Evolutionary conservation across 2,797 vertebrate species (phyloP).

Genomic region (Onychomys leucogaster): DNA sequence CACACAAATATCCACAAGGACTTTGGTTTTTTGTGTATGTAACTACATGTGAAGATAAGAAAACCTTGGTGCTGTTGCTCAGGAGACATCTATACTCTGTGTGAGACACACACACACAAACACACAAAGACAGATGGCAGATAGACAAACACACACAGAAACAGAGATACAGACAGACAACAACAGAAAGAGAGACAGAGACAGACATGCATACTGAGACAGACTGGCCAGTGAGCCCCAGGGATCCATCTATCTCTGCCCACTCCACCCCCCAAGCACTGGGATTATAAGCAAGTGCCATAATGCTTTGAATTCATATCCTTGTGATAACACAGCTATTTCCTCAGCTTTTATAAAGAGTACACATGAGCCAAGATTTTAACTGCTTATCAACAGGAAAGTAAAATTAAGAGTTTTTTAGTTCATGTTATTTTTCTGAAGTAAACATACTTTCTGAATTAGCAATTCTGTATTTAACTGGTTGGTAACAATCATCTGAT

Average conservation of each 20-base stretch:
- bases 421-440: constrained; percentile 38
- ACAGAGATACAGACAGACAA: too few species aligned
- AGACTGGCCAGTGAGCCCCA: neutral
- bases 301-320: neutral
- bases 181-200: neutral
- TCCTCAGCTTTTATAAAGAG: neutral
- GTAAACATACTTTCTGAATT: neutral
- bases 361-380: constrained; percentile 30
- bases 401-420: neutral
- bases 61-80: neutral
- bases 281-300: neutral
- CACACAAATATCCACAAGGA: neutral
- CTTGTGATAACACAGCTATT: neutral
- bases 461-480: constrained; percentile 14
- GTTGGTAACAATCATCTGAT: neutral
- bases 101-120: neutral
- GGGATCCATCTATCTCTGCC: neutral
- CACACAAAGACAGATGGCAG: neutral
- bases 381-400: constrained; percentile 13
- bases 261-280: neutral
- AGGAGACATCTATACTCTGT: neutral
- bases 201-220: neutral
- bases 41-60: neutral
- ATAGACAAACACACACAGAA: neutral
- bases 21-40: neutral